Evolutionary conservation across 2,888 invertebrate species (phyloP).

Genomic region (Ophonus ardosiacus): DNA sequence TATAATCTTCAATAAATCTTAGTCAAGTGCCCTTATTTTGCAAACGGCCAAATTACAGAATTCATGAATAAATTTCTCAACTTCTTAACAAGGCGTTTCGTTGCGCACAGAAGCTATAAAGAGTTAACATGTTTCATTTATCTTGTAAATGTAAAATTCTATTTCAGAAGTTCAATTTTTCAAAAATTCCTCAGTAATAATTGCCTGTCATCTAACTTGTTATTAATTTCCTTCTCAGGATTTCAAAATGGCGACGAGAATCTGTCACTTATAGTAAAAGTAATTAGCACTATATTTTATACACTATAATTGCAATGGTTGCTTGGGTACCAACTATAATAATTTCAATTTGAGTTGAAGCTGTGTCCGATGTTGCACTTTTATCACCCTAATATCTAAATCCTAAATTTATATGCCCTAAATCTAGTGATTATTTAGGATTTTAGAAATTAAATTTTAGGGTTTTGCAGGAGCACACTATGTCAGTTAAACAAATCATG

Average conservation of each 20-base stretch:
- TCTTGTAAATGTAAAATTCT: slow-evolving; percentile 1
- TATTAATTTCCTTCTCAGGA: slow-evolving; percentile 10
- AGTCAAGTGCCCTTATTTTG: neutral
- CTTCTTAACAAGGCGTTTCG: neutral
- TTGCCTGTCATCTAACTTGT: slow-evolving; percentile 15
- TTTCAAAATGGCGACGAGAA: slow-evolving; percentile 2
- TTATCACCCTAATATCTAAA: no score
- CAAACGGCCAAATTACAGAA: neutral
- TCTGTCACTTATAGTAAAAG: slow-evolving; percentile 1
- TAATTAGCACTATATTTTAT: slow-evolving; percentile 1
- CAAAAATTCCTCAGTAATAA: neutral
- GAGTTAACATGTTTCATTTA: neutral
- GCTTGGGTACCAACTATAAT: neutral
- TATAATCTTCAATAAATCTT: neutral
- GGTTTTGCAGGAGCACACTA: no score
- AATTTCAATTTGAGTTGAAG: neutral
- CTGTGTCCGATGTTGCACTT: no score
- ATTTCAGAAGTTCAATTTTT: slow-evolving; percentile 14
- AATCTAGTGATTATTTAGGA: no score
- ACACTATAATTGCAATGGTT: neutral
- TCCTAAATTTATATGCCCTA: no score
- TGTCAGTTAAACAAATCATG: no score
- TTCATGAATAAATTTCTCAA: slow-evolving; percentile 13
- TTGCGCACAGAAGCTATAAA: neutral
- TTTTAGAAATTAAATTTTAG: no score